These are phyloP conservation scores for Erethizon dorsatum DNA, from an alignment of 2,797 vertebrate genomes.

Conservation along the genomic window DNA sequence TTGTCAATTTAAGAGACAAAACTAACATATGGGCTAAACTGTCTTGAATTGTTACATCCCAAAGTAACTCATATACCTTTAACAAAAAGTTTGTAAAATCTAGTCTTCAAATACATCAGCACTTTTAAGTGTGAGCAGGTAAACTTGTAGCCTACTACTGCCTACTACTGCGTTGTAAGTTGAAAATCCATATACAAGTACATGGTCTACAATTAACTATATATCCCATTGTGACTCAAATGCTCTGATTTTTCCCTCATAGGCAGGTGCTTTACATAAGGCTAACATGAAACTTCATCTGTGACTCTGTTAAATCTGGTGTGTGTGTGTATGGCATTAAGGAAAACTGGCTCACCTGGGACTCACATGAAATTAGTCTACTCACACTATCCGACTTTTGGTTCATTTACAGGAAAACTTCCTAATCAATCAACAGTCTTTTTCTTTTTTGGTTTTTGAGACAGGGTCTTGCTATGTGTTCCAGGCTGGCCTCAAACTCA, in stretches of 20 bases:
- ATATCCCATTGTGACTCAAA: conserved; percentile 64
- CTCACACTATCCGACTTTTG: background rate
- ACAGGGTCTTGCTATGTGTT: background rate
- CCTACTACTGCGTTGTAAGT: background rate
- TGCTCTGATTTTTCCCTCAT: background rate
- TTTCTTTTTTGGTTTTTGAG: background rate
- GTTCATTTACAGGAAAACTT: background rate
- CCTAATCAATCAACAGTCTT: background rate
- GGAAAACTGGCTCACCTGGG: background rate
- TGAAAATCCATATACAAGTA: conserved; percentile 4
- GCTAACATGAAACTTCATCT: background rate
- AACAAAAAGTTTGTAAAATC: conserved; percentile 59
- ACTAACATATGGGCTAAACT: background rate
- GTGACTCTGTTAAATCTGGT: background rate
- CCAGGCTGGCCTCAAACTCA: background rate
- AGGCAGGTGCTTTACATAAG: background rate
- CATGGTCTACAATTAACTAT: background rate
- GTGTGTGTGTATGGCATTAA: background rate
- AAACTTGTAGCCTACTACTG: background rate
- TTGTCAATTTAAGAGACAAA: conserved; percentile 22
- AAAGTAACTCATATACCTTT: background rate
- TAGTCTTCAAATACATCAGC: conserved; percentile 40
- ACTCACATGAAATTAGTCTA: background rate
- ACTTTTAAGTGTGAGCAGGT: background rate
- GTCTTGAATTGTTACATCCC: background rate